Percentiles rank a stretch among this genome's conserved stretches.
phyloP scores from a whole-genome alignment of 1,140 invertebrate species.

The Bilobella aurantiaca region DNA sequence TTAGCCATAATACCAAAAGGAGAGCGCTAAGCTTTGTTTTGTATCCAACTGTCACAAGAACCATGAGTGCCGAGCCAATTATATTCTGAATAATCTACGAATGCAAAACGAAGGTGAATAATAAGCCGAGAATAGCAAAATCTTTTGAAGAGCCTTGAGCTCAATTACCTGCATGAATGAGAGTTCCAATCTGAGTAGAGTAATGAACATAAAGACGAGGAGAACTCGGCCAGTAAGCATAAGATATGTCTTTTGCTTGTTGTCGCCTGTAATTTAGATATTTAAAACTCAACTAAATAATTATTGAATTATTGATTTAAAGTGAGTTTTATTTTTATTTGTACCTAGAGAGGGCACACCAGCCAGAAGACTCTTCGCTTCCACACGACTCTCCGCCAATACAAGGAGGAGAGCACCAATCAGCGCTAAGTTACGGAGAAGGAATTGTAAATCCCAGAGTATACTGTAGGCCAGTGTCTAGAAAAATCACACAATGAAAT shows the following conservation, averaged over 20 bases:
- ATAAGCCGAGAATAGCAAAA: constrained; percentile 7
- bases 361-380: constrained; percentile 87
- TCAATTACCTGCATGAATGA: constrained; percentile 72
- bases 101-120: no score
- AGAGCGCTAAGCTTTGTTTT: constrained; percentile 97
- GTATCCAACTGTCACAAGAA: constrained; percentile 91
- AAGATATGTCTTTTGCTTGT: constrained; percentile 95
- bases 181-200: constrained; percentile 84
- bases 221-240: constrained; percentile 90
- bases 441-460: constrained; percentile 94
- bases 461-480: constrained; percentile 97
- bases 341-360: constrained; percentile 88
- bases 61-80: constrained; percentile 86
- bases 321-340: neutral
- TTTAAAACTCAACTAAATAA: neutral
- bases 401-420: constrained; percentile 90
- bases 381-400: constrained; percentile 83
- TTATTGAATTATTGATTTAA: neutral
- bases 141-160: neutral
- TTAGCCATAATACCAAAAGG: constrained; percentile 80
- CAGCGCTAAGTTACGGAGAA: constrained; percentile 87
- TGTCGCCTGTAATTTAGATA: constrained; percentile 57
- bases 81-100: constrained; percentile 79
- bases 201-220: constrained; percentile 98
- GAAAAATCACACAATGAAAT: constrained; percentile 48